Evolutionary conservation across 2,797 vertebrate species (phyloP).

Genomic region (Muscicapa comitata): DNA sequence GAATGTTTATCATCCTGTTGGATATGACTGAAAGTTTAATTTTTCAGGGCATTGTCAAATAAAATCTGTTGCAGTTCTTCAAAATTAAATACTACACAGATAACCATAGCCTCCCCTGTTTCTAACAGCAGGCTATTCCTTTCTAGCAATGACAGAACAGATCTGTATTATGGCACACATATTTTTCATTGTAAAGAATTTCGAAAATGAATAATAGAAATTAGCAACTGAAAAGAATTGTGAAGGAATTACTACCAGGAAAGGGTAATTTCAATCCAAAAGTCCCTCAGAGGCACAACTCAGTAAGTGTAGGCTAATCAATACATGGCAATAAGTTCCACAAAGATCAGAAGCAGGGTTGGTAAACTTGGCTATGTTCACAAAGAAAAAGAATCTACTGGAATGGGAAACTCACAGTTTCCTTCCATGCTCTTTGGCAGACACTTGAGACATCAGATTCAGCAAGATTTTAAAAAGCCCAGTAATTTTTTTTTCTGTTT

Average conservation of each 20-base stretch:
- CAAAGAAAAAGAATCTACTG: neutral
- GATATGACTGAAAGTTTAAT: neutral
- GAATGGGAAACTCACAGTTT: neutral
- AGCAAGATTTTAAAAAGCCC: neutral
- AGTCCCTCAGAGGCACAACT: neutral
- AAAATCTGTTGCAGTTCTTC: neutral
- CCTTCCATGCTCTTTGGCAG: neutral
- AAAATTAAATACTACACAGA: neutral
- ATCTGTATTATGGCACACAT: neutral
- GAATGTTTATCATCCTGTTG: conserved; percentile 4
- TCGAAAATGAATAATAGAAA: neutral
- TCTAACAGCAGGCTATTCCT: neutral
- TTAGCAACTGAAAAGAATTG: neutral
- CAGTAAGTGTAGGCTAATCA: neutral
- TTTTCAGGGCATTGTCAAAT: conserved; percentile 16
- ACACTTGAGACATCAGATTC: neutral
- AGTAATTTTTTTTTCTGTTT: neutral
- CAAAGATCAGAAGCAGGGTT: neutral
- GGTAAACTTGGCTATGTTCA: neutral
- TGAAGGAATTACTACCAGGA: neutral
- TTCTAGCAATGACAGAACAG: neutral
- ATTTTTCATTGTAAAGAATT: neutral
- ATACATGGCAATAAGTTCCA: neutral
- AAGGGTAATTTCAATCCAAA: neutral
- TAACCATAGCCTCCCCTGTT: neutral